phyloP scores from a whole-genome alignment of 2,113 vertebrate genomes.

The Nyctereutes procyonoides region DNA sequence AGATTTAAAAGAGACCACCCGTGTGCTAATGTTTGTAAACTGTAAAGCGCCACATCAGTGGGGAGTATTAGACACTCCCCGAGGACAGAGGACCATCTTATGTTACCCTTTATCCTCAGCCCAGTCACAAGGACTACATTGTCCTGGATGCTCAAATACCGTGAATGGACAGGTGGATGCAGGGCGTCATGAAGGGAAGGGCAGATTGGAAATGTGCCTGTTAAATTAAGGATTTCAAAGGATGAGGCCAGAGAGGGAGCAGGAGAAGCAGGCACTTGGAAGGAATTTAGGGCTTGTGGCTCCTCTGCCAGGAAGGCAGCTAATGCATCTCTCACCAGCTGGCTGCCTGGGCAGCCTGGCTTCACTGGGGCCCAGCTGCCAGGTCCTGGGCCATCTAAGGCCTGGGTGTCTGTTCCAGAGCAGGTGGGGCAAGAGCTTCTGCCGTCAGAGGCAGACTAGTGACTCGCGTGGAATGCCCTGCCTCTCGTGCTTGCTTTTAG shows the following conservation, averaged over 20 bases:
- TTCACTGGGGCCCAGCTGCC: not conserved
- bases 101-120: not conserved
- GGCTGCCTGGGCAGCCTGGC: not conserved
- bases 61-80: not conserved
- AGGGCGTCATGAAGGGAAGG: not conserved
- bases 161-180: not conserved
- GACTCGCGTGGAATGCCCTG: slow-evolving; percentile 54
- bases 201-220: not conserved
- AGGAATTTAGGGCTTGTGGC: slow-evolving; percentile 19
- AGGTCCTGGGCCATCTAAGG: slow-evolving; percentile 5
- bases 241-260: not conserved
- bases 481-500: not conserved
- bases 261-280: not conserved
- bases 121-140: not conserved
- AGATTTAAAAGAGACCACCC: not conserved
- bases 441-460: not conserved
- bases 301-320: not conserved
- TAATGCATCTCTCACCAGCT: not conserved
- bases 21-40: not conserved
- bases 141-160: not conserved
- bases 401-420: not conserved
- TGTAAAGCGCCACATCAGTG: not conserved
- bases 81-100: not conserved
- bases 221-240: not conserved
- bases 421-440: slow-evolving; percentile 12